Evolutionary conservation across 2,888 invertebrate species (phyloP).

Genomic region (Drosophila histrio): DNA sequence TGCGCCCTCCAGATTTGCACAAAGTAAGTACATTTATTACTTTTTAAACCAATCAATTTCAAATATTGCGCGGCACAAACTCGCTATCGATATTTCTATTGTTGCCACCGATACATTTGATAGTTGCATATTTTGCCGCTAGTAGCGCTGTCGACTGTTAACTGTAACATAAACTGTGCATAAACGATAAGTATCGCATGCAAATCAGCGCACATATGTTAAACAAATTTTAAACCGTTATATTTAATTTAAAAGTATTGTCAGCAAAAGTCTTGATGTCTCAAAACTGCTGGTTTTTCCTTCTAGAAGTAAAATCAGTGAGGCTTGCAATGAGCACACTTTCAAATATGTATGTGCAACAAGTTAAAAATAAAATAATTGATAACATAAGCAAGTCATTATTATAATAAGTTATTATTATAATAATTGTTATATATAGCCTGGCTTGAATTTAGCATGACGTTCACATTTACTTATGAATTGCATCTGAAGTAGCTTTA

Average conservation of each 20-base stretch:
- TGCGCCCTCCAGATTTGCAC: conserved; percentile 82
- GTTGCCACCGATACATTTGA: background rate
- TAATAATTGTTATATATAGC: too few species aligned
- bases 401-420: too few species aligned
- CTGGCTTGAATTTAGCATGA: too few species aligned
- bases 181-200: background rate
- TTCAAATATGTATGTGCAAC: too few species aligned
- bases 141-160: conserved; percentile 18
- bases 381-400: background rate
- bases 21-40: conserved; percentile 75
- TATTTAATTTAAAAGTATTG: too few species aligned
- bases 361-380: background rate
- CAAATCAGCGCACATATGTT: too few species aligned
- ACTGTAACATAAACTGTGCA: conserved; percentile 22
- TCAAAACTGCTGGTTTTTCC: too few species aligned
- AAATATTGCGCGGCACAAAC: background rate
- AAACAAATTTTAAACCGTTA: too few species aligned
- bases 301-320: too few species aligned
- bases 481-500: background rate
- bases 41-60: conserved; percentile 1
- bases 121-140: conserved; percentile 14
- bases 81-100: background rate
- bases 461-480: too few species aligned
- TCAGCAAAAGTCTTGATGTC: too few species aligned
- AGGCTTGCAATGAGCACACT: too few species aligned